A percentile compares a stretch with the other conserved stretches of the same genome.
Conservation (phyloP, 2,797 vertebrate species). For the Anguilla marmorata region DNA sequence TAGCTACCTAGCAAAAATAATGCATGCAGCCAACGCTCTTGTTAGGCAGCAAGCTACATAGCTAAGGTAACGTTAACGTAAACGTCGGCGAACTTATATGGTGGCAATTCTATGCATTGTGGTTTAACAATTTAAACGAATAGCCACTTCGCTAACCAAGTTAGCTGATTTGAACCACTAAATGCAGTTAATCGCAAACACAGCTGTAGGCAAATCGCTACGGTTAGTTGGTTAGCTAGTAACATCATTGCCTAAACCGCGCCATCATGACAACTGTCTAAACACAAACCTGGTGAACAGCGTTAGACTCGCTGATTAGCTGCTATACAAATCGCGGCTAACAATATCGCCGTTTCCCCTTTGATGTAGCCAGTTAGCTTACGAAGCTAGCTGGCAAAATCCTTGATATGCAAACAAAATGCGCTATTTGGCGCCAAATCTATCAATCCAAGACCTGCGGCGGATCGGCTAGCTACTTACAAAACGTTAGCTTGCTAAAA, state of each 20-base stretch:
- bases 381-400: not conserved
- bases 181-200: not conserved
- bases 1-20: not conserved
- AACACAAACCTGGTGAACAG: not conserved
- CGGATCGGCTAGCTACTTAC: not conserved
- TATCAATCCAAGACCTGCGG: conserved; percentile 29
- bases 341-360: not conserved
- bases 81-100: not conserved
- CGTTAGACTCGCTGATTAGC: conserved; percentile 11
- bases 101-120: not conserved
- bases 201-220: not conserved
- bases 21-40: not conserved
- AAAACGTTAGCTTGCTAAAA: conserved; percentile 7
- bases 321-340: not conserved
- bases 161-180: not conserved
- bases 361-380: not conserved
- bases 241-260: conserved; percentile 17
- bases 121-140: too few species aligned
- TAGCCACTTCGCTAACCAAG: too few species aligned
- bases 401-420: conserved; percentile 5
- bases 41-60: not conserved
- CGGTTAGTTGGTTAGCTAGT: not conserved
- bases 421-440: conserved; percentile 68
- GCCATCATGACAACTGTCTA: conserved; percentile 11
- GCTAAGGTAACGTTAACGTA: too few species aligned